Conservation (phyloP, 2,797 vertebrate species). For the Florisuga fusca region DNA sequence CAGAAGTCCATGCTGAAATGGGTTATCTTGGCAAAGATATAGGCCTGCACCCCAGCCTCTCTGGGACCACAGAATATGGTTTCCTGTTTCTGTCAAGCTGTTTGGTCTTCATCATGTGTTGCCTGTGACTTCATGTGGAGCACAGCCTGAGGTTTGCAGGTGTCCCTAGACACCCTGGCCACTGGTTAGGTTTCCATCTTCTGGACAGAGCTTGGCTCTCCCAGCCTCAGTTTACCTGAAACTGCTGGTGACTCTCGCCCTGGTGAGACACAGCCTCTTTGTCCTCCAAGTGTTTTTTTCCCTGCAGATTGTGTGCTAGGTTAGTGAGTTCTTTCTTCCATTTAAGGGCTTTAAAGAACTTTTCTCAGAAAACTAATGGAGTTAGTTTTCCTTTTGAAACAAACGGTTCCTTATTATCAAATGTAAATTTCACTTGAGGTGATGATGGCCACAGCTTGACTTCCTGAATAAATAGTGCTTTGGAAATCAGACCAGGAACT, state of each 20-base stretch:
- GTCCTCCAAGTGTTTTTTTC: background rate
- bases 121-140: background rate
- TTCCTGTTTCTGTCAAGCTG: background rate
- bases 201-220: background rate
- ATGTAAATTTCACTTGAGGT: background rate
- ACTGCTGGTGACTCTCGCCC: background rate
- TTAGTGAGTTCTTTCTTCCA: background rate
- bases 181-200: background rate
- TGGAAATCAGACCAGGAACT: background rate
- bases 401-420: background rate
- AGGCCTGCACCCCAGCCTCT: background rate
- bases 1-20: rapidly evolving
- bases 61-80: background rate
- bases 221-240: background rate
- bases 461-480: background rate
- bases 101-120: background rate
- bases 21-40: background rate
- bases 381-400: constrained; percentile 28
- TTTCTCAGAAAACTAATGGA: background rate
- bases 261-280: background rate
- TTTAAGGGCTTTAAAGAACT: background rate
- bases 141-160: background rate
- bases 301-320: rapidly evolving
- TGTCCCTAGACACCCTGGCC: background rate
- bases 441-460: background rate